Evolutionary conservation across 92 coral and sea anemone species (phyloP).

Genomic region (Phenganax marumi): DNA sequence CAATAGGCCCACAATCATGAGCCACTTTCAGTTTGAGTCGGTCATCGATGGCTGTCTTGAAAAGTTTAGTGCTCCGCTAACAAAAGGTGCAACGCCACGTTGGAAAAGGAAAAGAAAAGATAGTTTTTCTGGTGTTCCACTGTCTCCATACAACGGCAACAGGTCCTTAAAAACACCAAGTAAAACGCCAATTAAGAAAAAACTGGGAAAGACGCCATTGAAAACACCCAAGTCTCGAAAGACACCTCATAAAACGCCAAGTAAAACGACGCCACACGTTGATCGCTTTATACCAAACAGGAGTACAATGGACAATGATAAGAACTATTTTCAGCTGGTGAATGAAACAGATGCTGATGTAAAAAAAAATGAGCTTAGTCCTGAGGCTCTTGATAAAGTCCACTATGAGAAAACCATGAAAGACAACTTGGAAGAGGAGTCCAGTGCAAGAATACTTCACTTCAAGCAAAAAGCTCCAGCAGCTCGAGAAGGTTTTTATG

Average conservation of each 20-base stretch:
- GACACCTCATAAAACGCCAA: constrained; percentile 58
- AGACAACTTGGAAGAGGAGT: constrained; percentile 8
- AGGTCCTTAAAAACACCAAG: constrained; percentile 48
- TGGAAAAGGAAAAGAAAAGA: constrained; percentile 78
- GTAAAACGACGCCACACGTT: constrained; percentile 58
- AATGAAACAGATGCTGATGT: constrained; percentile 50
- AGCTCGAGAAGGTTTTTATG: constrained; percentile 70
- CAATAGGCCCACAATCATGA: constrained; percentile 71
- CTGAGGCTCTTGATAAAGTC: constrained; percentile 51
- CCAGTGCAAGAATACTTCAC: constrained; percentile 74
- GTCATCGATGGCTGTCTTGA: constrained; percentile 83
- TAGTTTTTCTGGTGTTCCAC: constrained; percentile 19
- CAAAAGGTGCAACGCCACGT: constrained; percentile 79
- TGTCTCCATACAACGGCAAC: constrained; percentile 59
- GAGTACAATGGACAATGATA: constrained; percentile 67
- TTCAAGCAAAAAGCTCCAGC: constrained; percentile 86
- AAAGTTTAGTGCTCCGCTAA: constrained; percentile 80
- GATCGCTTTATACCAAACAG: constrained; percentile 94
- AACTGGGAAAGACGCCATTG: constrained; percentile 64
- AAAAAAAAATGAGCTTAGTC: constrained; percentile 52
- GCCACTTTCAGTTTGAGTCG: constrained; percentile 79
- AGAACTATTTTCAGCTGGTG: constrained; percentile 82
- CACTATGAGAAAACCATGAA: constrained; percentile 31
- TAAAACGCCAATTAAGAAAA: constrained; percentile 53
- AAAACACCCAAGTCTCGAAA: constrained; percentile 55